phyloP scores from a whole-genome alignment of 2,888 invertebrate species.

The Ennomos fuscantarius region DNA sequence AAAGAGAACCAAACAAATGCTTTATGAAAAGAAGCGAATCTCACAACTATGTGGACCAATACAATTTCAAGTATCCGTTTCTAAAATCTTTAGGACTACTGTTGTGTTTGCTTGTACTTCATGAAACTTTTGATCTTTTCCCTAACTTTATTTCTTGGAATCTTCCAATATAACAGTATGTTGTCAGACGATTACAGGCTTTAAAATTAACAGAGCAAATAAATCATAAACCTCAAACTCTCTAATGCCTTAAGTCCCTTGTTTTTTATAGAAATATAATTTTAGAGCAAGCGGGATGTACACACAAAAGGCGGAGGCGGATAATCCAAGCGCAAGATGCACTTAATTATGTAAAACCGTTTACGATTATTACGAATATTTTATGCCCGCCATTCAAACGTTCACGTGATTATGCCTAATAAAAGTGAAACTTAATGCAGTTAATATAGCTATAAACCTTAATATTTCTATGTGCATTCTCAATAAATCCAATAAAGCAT shows the following conservation, averaged over 20 bases:
- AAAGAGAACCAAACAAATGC: constrained; percentile 30
- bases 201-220: no score
- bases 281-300: background rate
- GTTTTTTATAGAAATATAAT: constrained; percentile 9
- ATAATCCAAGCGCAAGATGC: constrained; percentile 19
- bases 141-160: no score
- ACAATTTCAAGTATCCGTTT: no score
- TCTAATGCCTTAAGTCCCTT: background rate
- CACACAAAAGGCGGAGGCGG: constrained; percentile 10
- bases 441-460: constrained; percentile 37
- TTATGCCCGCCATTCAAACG: constrained; percentile 23
- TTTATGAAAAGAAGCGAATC: no score
- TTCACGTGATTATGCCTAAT: constrained; percentile 27
- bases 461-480: constrained; percentile 33
- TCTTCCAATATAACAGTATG: no score
- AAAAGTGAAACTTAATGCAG: constrained; percentile 41
- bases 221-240: no score
- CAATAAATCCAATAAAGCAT: constrained; percentile 30
- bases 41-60: no score
- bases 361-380: constrained; percentile 30
- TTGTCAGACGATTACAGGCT: no score
- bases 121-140: no score
- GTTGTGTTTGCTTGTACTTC: no score
- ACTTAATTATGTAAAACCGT: constrained; percentile 30
- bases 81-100: no score